Evolutionary conservation across 2,888 invertebrate genomes (phyloP).

Genomic region (Ectemnius cavifrons): DNA sequence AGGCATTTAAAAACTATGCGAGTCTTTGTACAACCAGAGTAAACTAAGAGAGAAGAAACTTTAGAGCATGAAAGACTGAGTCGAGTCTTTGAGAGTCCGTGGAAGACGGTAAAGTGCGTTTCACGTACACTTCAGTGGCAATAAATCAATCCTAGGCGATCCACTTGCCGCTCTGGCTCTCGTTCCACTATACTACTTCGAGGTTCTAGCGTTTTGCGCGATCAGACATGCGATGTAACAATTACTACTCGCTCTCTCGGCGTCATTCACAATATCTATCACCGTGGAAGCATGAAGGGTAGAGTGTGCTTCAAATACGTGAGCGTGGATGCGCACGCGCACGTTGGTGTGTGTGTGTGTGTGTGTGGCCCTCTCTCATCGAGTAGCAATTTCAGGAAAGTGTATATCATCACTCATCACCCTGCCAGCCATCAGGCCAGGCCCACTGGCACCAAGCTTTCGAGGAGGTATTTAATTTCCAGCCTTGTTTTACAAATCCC

Average conservation of each 20-base stretch:
- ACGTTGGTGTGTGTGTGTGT: constrained; percentile 19
- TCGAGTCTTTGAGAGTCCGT: constrained; percentile 18
- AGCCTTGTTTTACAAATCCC: constrained; percentile 17
- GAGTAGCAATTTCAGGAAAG: constrained; percentile 55
- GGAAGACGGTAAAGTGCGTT: constrained; percentile 53
- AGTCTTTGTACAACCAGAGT: too few species aligned
- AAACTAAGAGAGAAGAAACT: too few species aligned
- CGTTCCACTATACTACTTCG: constrained; percentile 34
- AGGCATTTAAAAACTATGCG: too few species aligned
- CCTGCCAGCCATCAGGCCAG: constrained; percentile 17
- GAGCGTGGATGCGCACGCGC: too few species aligned
- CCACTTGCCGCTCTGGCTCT: constrained; percentile 32
- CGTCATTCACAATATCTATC: constrained; percentile 67
- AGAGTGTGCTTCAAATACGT: constrained; percentile 30
- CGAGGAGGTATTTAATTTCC: constrained; percentile 26
- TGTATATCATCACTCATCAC: constrained; percentile 37
- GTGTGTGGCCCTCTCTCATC: constrained; percentile 42
- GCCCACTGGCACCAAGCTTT: constrained; percentile 13
- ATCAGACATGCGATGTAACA: constrained; percentile 75
- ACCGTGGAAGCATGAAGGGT: constrained; percentile 54
- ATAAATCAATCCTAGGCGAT: constrained; percentile 71
- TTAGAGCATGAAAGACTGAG: not conserved
- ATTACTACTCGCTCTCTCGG: constrained; percentile 66
- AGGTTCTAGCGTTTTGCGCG: constrained; percentile 59
- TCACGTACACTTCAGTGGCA: constrained; percentile 57